Evolutionary conservation across 2,113 vertebrate genomes (phyloP).

Genomic region (Corythaixoides concolor): DNA sequence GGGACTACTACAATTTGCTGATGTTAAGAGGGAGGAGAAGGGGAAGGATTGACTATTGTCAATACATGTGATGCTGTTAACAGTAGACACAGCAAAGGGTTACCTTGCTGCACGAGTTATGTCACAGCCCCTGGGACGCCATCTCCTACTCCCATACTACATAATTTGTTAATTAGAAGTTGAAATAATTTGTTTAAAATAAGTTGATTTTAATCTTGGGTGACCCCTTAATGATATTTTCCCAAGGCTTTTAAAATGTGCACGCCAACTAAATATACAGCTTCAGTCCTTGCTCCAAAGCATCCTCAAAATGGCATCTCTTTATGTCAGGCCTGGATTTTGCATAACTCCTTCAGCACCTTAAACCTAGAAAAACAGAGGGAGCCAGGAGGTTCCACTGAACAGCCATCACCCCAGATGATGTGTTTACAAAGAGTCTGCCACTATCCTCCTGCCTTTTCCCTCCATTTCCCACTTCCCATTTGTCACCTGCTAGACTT

Average conservation of each 20-base stretch:
- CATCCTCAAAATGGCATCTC: not conserved
- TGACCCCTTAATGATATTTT: not conserved
- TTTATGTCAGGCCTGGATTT: not conserved
- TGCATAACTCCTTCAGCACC: not conserved
- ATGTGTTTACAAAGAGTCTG: not conserved
- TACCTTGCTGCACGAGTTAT: not conserved
- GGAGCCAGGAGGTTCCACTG: not conserved
- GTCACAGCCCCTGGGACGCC: not conserved
- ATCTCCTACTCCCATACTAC: not conserved
- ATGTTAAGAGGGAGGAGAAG: not conserved
- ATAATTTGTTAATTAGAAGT: not conserved
- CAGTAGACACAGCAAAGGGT: not conserved
- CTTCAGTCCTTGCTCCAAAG: not conserved
- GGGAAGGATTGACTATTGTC: not conserved
- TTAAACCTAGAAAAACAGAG: not conserved
- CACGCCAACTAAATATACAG: constrained; percentile 41
- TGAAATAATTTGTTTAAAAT: not conserved
- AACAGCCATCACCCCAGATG: not conserved
- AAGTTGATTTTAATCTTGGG: not conserved
- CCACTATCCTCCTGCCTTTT: not conserved
- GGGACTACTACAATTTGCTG: not conserved
- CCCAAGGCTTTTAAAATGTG: constrained; percentile 1
- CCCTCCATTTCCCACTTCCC: not conserved
- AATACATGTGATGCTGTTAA: not conserved
- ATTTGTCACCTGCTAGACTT: not conserved